Conservation (phyloP, 2,113 vertebrate genomes). For the Urocynchramus pylzowi region DNA sequence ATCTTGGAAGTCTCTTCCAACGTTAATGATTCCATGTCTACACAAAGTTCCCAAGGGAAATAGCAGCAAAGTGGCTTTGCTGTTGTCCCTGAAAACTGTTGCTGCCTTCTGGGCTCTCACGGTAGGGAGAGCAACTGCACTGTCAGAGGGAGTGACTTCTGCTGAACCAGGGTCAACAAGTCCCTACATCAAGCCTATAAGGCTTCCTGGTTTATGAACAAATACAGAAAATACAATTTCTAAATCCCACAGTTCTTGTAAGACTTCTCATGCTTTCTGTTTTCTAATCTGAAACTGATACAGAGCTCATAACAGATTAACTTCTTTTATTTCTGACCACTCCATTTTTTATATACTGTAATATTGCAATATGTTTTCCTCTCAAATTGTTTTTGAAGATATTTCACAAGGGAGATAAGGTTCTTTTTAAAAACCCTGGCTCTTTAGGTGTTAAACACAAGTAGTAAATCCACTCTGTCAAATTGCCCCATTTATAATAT, state of each 20-base stretch:
- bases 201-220: background rate
- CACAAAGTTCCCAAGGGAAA: too few relatives aligned
- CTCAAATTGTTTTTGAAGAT: background rate
- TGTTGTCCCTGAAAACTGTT: rapidly evolving
- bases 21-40: background rate
- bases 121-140: rapidly evolving
- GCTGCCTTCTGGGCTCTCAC: background rate
- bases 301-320: background rate
- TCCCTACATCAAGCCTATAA: background rate
- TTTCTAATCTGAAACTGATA: background rate
- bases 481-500: slow-evolving; percentile 70
- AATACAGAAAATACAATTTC: background rate
- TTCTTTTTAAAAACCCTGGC: background rate
- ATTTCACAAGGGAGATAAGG: slow-evolving; percentile 22
- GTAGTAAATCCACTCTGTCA: slow-evolving; percentile 58
- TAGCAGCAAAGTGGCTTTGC: rapidly evolving
- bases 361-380: background rate
- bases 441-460: slow-evolving; percentile 58
- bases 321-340: background rate
- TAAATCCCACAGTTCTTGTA: background rate
- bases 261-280: background rate
- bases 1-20: background rate
- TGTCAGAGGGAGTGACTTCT: rapidly evolving
- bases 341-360: background rate
- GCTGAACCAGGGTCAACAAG: background rate